Base-by-base conservation (phyloP, 2,888 invertebrate genomes). In the Aphelenchoides bicaudatus region DNA sequence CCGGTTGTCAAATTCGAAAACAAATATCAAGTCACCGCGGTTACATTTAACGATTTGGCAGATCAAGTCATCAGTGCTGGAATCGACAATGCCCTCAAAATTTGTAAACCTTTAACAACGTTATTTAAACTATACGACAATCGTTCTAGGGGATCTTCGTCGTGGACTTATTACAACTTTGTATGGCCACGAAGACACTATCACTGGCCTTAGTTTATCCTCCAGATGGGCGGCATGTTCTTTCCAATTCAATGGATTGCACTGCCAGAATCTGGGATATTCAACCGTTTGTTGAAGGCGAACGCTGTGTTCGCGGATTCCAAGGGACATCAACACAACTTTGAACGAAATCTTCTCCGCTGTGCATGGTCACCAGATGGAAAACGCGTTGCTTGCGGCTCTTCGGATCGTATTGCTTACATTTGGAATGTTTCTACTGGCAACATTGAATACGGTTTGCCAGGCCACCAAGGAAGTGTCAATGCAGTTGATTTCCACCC, bases 161-260 rank as follows among this genome's bases (percentile, higher is more conserved):
- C 88, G 88, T 78, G 88, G 91, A 48, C 81, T 89, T 0, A 52
- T 67, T 3, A 90, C 90, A 78, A 86, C 86, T 67, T 84, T 99
- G 77, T 86, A 88, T 68, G 98, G 98, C 0, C 98, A 99, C 75
- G 87, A 89, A 0, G 98, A 99, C 78, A 91, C 94, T 0, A 85
- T 98, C 4, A 99, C 98, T 5, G 92, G 84, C 1, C 63, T 98
- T 67, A 84, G 88, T 0, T 82, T 93, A 10, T 90, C n/a, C 90
- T 61, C 84, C 84, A 27, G 83, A 84, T 68, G 85, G 84, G 1
- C 82, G 81, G 29, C 93, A 91, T 79, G 84, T 98, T 10, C 83
- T 98, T 16, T 90, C 93, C 0, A 98, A 96, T 83, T 85, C 91
- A 0, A 96, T 98, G 94, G 98, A 99, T 80, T 90, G 89, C 78